These are phyloP conservation scores for Muntiacus reevesi DNA, from an alignment of 2,113 vertebrate species.

Conservation along the genomic window DNA sequence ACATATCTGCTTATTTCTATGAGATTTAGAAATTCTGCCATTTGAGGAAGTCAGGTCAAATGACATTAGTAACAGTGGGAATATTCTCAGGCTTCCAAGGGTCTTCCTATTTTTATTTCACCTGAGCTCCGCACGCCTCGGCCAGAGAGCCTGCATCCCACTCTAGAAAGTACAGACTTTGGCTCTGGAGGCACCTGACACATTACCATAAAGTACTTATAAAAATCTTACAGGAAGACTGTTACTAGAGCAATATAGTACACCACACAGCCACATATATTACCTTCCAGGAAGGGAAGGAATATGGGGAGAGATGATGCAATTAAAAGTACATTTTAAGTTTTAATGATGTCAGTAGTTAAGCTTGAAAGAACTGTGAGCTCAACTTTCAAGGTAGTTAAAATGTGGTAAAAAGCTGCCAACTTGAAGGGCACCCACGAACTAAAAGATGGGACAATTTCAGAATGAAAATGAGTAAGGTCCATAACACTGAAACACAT, in stretches of 20 bases:
- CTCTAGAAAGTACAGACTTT: background rate
- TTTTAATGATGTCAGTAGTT: background rate
- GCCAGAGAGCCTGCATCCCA: background rate
- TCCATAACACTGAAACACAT: background rate
- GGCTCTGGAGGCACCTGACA: background rate
- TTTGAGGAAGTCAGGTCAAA: background rate
- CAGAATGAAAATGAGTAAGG: background rate
- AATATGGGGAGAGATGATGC: background rate
- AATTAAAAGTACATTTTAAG: background rate
- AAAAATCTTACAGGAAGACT: background rate
- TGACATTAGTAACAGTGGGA: background rate
- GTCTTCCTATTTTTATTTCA: background rate
- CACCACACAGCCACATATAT: background rate
- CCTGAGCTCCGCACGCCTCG: background rate
- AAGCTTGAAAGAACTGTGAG: background rate
- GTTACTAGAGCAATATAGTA: background rate
- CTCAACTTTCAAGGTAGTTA: background rate
- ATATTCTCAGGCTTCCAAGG: background rate
- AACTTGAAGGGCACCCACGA: background rate
- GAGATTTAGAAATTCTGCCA: background rate
- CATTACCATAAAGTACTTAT: background rate
- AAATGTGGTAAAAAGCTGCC: background rate
- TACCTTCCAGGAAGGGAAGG: background rate
- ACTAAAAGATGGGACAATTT: background rate
- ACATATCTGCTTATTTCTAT: background rate